These are phyloP conservation scores for Bos javanicus DNA, from an alignment of 2,113 vertebrate genomes.

Conservation along the genomic window DNA sequence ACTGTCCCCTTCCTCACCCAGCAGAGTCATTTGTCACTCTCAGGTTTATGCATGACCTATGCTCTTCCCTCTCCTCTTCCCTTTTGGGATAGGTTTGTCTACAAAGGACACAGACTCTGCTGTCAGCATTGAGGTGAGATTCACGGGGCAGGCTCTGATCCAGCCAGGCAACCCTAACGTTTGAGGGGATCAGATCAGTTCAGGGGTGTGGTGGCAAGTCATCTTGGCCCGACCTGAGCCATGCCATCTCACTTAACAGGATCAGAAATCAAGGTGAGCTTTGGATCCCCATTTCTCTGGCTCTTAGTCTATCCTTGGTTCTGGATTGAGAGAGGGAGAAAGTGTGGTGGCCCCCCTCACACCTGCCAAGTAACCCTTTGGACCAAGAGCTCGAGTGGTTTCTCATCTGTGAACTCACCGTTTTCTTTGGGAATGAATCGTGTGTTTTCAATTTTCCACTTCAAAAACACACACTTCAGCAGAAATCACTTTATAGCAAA, in stretches of 20 bases:
- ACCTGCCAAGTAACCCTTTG: background rate
- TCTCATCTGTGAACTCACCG: constrained; percentile 68
- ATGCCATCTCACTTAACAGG: background rate
- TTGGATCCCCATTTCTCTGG: background rate
- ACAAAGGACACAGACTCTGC: background rate
- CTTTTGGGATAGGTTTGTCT: background rate
- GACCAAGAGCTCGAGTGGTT: constrained; percentile 51
- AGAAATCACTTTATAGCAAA: constrained; percentile 65
- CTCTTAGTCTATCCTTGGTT: background rate
- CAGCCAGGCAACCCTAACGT: fast-evolving
- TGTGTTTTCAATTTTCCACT: constrained; percentile 72
- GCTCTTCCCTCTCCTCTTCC: no score
- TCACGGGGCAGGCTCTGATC: background rate
- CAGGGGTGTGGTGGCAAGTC: background rate
- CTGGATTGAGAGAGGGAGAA: background rate
- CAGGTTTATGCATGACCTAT: background rate
- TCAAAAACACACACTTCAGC: constrained; percentile 68
- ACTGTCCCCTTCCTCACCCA: background rate
- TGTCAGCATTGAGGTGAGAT: background rate
- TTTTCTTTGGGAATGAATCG: constrained; percentile 69
- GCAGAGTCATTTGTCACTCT: background rate
- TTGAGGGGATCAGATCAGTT: background rate
- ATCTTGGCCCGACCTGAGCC: background rate
- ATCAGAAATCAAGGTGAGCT: background rate
- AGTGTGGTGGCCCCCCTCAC: background rate